Percentiles rank a stretch among this genome's conserved stretches.
Conservation (phyloP, 2,888 invertebrate species). For the Rutpela maculata region DNA sequence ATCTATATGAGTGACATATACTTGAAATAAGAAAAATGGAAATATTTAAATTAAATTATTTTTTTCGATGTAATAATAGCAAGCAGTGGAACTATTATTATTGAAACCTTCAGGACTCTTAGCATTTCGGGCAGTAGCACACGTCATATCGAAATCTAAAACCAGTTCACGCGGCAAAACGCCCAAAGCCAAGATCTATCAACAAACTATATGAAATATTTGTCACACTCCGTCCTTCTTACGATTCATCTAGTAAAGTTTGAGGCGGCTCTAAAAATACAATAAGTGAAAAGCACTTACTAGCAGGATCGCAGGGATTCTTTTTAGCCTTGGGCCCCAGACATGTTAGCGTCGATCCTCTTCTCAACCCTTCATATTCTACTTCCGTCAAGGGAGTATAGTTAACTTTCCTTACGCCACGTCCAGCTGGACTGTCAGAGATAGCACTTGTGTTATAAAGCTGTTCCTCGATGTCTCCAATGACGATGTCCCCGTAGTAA, state of each 20-base stretch:
- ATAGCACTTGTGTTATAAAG: constrained; percentile 73
- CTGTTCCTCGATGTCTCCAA: constrained; percentile 68
- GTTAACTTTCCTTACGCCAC: constrained; percentile 69
- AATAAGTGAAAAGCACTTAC: constrained; percentile 62
- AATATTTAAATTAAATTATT: no score
- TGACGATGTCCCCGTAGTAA: constrained; percentile 73
- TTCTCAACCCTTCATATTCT: constrained; percentile 70
- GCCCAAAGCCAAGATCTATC: neutral
- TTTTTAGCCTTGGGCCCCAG: constrained; percentile 67
- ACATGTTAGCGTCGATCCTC: constrained; percentile 72
- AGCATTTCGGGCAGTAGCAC: neutral
- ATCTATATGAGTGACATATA: no score
- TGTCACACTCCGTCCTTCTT: neutral
- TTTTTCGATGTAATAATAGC: no score
- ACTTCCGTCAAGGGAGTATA: constrained; percentile 69
- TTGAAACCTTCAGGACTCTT: no score
- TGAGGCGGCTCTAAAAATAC: neutral
- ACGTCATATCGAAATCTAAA: neutral
- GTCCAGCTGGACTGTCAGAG: constrained; percentile 71
- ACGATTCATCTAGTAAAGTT: neutral
- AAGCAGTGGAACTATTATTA: no score
- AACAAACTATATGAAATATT: neutral
- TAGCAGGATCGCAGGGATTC: constrained; percentile 72
- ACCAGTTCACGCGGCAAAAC: neutral
- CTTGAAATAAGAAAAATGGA: no score